These are phyloP conservation scores for Lithophane socia DNA, from an alignment of 2,888 invertebrate species.

Conservation along the genomic window DNA sequence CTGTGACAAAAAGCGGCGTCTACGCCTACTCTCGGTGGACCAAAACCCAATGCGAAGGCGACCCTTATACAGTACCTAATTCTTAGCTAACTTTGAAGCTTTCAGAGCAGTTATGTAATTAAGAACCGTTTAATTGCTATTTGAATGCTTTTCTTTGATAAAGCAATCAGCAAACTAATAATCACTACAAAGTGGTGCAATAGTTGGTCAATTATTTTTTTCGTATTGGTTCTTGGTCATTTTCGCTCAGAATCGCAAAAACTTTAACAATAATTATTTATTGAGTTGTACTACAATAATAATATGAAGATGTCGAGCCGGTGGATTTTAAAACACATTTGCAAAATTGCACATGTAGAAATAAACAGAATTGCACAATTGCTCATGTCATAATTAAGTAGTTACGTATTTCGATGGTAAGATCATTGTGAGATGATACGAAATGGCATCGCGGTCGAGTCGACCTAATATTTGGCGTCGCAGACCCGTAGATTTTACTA, in stretches of 20 bases:
- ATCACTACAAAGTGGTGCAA: not conserved
- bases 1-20: not conserved
- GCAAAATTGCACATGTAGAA: too few relatives aligned
- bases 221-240: not conserved
- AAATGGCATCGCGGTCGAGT: not conserved
- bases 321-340: not conserved
- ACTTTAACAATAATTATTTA: not conserved
- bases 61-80: not conserved
- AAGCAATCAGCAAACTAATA: not conserved
- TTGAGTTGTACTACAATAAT: not conserved
- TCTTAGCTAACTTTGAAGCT: not conserved
- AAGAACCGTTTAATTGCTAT: not conserved
- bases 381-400: not conserved
- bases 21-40: not conserved
- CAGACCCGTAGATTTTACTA: not conserved
- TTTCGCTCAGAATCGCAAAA: not conserved
- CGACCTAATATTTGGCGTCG: not conserved
- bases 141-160: not conserved
- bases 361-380: too few relatives aligned
- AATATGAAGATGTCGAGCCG: not conserved
- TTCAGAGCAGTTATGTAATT: not conserved
- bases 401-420: not conserved
- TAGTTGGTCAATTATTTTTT: not conserved
- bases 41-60: not conserved
- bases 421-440: not conserved